A percentile compares a stretch with the other conserved stretches of the same genome.
phyloP scores from a whole-genome alignment of 2,797 vertebrate species.

The Dermochelys coriacea region DNA sequence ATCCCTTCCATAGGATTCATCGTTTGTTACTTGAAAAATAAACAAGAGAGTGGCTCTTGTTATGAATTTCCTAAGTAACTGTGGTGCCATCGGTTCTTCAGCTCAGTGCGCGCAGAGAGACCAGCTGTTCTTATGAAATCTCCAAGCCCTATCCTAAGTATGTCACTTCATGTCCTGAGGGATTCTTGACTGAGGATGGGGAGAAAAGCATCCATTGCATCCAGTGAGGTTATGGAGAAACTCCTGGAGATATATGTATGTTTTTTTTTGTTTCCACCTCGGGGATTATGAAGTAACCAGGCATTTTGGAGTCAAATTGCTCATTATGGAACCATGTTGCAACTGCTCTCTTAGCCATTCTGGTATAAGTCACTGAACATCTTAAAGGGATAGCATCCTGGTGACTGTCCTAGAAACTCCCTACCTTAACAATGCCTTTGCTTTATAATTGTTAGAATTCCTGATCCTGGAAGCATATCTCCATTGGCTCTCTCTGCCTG shows the following conservation, averaged over 20 bases:
- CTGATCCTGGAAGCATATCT: neutral
- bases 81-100: neutral
- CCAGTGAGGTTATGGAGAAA: neutral
- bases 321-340: neutral
- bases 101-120: neutral
- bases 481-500: neutral
- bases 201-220: neutral
- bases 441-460: neutral
- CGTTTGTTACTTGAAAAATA: neutral
- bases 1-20: neutral
- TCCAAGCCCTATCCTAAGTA: conserved; percentile 41
- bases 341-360: conserved; percentile 51
- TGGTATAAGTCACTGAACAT: neutral
- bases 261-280: conserved; percentile 65
- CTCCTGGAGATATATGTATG: conserved; percentile 25
- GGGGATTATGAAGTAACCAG: conserved; percentile 38
- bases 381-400: neutral
- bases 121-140: conserved; percentile 56
- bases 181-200: conserved; percentile 34
- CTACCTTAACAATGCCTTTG: neutral
- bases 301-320: conserved; percentile 36
- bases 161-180: conserved; percentile 68
- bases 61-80: neutral
- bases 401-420: neutral
- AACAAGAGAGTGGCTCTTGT: neutral